Base-by-base conservation (phyloP, 1,140 invertebrate species). In the Pseudomyrmex pallidus region DNA sequence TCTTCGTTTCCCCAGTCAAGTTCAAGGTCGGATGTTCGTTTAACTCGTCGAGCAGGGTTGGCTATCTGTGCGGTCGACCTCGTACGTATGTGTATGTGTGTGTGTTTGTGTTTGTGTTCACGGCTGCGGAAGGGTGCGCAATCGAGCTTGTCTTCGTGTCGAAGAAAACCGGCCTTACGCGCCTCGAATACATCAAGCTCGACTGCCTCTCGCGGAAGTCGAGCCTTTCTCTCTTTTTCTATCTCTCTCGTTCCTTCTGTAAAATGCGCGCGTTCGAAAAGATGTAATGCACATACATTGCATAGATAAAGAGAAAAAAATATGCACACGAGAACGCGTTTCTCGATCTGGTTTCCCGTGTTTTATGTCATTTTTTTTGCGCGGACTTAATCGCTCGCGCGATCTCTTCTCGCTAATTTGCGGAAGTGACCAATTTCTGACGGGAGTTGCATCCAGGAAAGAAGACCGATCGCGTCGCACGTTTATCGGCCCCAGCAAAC, bases 11-110 rank as follows among this genome's bases (percentile, higher is more conserved):
- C 20, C 48, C 50, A 70, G 44, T 50, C 20, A 78, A 57, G 44
- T 59, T 78, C 54, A 70, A 70, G 52, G 52, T 68, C 10, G 50
- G 12, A 78, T 68, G 50, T 78, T 59, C 44, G 48, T 48, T 68
- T 78, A 78, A 78, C 54, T 67, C n/a, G 35, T 8, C 17, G 52
- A 9, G 57, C 57, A 62, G 46, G 46, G 20, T 74, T 62, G 20
- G 44, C 46, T 15, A 44, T 20, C 35, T 35, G 35, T 35, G 35
- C 35, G 35, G 57, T 13, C 20, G 57, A n/a, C 20, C 57, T 62
- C 57, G 13, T n/a, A 48, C 44, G 17, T 50, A 35, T 7, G 35
- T 35, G 35, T 35, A 5, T 35, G 35, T 35, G 35, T 35, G 35
- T 35, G 5, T 35, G 25, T 25, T 22, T 35, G 35, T 35, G 35